Conservation (phyloP, 2,888 invertebrate species). For the Apocheima hispidaria region DNA sequence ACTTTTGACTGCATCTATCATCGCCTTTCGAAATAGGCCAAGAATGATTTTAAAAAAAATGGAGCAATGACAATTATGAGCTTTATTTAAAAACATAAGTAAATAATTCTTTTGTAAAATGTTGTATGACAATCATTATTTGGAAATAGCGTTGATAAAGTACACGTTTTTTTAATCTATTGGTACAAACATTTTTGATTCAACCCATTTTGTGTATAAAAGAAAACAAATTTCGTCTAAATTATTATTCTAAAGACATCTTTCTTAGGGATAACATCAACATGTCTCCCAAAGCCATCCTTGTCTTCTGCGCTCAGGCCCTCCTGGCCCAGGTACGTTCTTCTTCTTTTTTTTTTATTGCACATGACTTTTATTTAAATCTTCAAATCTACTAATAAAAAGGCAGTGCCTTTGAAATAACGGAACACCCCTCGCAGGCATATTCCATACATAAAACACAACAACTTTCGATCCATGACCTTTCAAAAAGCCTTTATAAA, state of each 20-base stretch:
- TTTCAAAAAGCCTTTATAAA: too few relatives aligned
- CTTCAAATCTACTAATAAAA: neutral
- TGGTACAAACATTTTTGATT: slow-evolving; percentile 1
- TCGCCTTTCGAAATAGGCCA: slow-evolving; percentile 14
- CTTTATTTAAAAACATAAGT: too few relatives aligned
- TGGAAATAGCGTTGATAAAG: slow-evolving; percentile 2
- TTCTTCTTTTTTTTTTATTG: neutral
- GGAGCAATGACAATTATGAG: neutral
- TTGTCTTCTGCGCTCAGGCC: slow-evolving; percentile 51
- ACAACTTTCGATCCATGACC: too few relatives aligned
- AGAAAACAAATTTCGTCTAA: slow-evolving; percentile 2
- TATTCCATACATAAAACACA: too few relatives aligned
- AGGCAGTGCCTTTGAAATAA: too few relatives aligned
- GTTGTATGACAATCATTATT: neutral
- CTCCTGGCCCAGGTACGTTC: slow-evolving; percentile 49
- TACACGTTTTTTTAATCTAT: slow-evolving; percentile 2
- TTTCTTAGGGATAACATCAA: slow-evolving; percentile 29
- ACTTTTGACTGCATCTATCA: neutral
- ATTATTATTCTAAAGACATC: slow-evolving; percentile 28
- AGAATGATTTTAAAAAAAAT: neutral
- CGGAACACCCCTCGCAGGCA: too few relatives aligned
- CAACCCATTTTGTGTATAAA: slow-evolving; percentile 20
- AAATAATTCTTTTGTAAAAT: slow-evolving; percentile 1
- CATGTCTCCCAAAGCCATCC: slow-evolving; percentile 49
- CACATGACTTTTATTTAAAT: too few relatives aligned